Evolutionary conservation across 2,888 invertebrate genomes (phyloP), one percentile per base, ranked within the genome.

Genomic region (Archips xylosteana): DNA sequence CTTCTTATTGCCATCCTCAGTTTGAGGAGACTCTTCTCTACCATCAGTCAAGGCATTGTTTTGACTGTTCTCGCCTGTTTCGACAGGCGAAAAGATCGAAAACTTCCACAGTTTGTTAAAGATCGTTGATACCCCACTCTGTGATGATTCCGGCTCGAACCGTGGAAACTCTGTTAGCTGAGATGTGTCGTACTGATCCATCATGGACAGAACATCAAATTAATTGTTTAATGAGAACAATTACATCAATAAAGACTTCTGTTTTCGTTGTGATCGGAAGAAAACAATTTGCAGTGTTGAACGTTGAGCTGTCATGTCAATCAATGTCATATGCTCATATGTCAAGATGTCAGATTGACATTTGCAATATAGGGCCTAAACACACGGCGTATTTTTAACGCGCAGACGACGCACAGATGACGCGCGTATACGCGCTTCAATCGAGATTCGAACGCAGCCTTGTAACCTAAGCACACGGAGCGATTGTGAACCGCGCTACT

Each of bases 91-190:
- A 94, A 96, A 95, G 86, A 95, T 95, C n/a, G 95, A 95, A 78
- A 96, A 95, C 83, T 95, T 96, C 90, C 97, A 97, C 78, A 98
- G 94, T 87, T 97, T 97, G 32, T 97, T 96, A 79, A 97, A 95
- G 78, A 97, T 95, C 61, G 97, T 96, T 10, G 96, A 95, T 39
- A 97, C 96, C 32, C 96, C 96, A 79, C 97, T 96, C 80, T 96
- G 96, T 78, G 95, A 96, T 39, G 96, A 96, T 83, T 97, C 97
- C 0, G 97, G 95, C 86, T 97, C 97, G 75, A 97, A 95, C 36
- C 97, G 90, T 64, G 95, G 94, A 75, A 95, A 95, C 77, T 93
- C 94, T 12, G 95, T 94, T 47, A 94, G 85, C 78, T 94, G 93
- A 47, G 94, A 92, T 64, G 87, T 87, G 80, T 94, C 92, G 81